These are phyloP conservation scores for Prosopocoilus inquinatus DNA, from an alignment of 2,888 invertebrate genomes.

Conservation along the genomic window DNA sequence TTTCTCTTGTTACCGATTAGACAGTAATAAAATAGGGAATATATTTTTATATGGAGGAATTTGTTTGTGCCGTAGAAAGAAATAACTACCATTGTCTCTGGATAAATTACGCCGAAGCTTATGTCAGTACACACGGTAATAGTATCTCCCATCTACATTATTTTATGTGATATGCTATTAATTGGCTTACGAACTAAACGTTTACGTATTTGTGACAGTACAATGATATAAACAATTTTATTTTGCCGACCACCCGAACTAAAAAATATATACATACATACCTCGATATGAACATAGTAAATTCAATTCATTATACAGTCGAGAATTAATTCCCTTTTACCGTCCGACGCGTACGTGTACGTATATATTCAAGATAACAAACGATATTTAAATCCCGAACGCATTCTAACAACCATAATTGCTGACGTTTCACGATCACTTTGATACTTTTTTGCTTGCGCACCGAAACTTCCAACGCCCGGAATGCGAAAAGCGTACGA, in stretches of 20 bases:
- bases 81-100: constrained; percentile 6
- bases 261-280: constrained; percentile 19
- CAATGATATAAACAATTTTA: constrained; percentile 41
- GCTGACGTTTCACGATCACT: too few species aligned
- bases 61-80: constrained; percentile 7
- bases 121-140: constrained; percentile 16
- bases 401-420: too few species aligned
- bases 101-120: constrained; percentile 11
- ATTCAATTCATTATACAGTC: constrained; percentile 40
- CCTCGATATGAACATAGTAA: constrained; percentile 36
- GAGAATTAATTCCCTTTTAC: constrained; percentile 34
- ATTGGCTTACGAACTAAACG: constrained; percentile 36
- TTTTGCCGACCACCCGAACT: constrained; percentile 18
- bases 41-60: constrained; percentile 1
- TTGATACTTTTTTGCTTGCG: too few species aligned
- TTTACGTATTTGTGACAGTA: constrained; percentile 36
- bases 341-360: not conserved
- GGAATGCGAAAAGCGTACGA: too few species aligned
- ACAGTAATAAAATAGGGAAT: not conserved
- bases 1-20: not conserved
- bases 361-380: too few species aligned
- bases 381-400: too few species aligned
- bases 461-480: too few species aligned
- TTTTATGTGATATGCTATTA: constrained; percentile 43
- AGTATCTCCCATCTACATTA: constrained; percentile 42